Evolutionary conservation across 2,113 vertebrate species (phyloP), one percentile per base, ranked within the genome.

Genomic region (Tretioscincus oriximinensis): DNA sequence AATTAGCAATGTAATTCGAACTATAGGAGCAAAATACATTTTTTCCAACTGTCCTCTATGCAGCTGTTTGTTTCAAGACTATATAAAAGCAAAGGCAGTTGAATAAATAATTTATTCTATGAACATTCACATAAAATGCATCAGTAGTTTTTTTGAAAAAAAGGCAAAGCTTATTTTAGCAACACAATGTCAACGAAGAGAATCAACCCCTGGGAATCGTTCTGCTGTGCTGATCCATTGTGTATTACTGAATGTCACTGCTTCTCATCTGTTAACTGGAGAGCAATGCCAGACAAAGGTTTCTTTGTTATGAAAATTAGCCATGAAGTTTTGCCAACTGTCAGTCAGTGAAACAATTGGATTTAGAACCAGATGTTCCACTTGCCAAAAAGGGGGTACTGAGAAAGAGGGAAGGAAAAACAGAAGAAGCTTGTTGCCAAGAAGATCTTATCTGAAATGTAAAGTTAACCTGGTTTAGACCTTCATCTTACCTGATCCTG

Each of bases 261-360:
- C 88, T 90, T 92, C 85, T 92, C 91, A 89, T 91, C 84, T 88
- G 80, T 85, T 90, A 20, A 2, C 87, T 86, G 85, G 83, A 83
- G 88, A 85, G 84, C 63, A 83, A 81, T 1, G 1, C 31, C 85
- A 90, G 81, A 93, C 89, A 92, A 92, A 92, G 87, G 87, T 84
- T 76, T 82, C 84, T 92, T 93, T 93, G 83, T 93, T 78, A 85
- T 90, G 91, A 90, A 93, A 93, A 93, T 93, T 85, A 88, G 75
- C 63, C 80, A 80, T 78, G 77, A 92, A 87, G 83, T 84, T 92
- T 86, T 86, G 90, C 90, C 89, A 93, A 84, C 85, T 91, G 84
- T 88, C 90, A 92, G 70, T 92, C 90, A 91, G 68, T 79, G 78
- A 83, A 90, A 92, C 90, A 92, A 91, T 88, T 69, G 85, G 68